Base-by-base conservation (phyloP, 2,113 vertebrate species). In the Eira barbara region DNA sequence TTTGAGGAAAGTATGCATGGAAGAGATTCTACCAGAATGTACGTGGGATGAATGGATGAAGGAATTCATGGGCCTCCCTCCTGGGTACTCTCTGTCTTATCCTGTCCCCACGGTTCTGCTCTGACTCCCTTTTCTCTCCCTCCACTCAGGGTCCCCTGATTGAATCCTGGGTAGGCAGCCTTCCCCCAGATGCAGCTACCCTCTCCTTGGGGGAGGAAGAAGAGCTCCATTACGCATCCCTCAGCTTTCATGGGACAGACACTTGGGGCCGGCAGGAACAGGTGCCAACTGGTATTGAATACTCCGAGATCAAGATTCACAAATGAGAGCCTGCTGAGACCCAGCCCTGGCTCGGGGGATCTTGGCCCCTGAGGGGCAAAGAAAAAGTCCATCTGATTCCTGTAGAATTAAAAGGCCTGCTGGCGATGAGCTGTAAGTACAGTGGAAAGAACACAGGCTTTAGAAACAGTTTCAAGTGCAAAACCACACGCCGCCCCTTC, bases 191-290 rank as follows among this genome's bases (percentile, higher is more conserved):
- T 6, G 39, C 39, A 27, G 42, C 20, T 4, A 9, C 25, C 57
- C 3, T 3, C 34, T 31, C 47, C 20, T 14, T 15, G 0, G 39
- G 7, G 6, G 52, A 42, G n/a, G 61, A 49, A 31, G 73, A 93
- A 63, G 96, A 93, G 6, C 0, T 90, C 21, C 79, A 78, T 14
- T 97, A 97, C 1, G 65, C 96, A 2, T 39, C 94, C n/a, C 79
- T 97, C 73, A 57, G 0, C 34, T 97, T 97, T 57, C 73, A 49
- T 0, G 34, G 21, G 27, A 36, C 12, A 36, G 67, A 69, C 55
- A 36, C 89, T 20, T 21, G 31, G 49, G 20, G 12, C 65, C 21
- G 3, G 0, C 55, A 45, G 39, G 42, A 0, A 9, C n/a, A 42
- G n/a, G 49, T 55, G 73, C 49, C 14, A 11, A 2, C 42, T 12